Evolutionary conservation across 2,113 vertebrate genomes (phyloP).

Genomic region (Peromyscus polionotus): DNA sequence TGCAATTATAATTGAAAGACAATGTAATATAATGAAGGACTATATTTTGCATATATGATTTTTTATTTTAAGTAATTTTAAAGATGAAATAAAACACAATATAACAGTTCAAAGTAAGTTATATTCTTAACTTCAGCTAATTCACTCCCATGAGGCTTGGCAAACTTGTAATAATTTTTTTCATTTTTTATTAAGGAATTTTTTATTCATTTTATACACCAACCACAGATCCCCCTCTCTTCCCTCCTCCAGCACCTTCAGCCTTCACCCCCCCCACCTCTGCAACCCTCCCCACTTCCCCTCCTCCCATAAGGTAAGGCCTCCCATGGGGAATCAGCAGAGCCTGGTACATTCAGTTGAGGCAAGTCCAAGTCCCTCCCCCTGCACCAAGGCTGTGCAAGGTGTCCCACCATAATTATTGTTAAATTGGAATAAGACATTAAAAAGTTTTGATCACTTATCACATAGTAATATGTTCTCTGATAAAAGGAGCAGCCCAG

Average conservation of each 20-base stretch:
- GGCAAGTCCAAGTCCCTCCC: too few species aligned
- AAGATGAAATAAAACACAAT: neutral
- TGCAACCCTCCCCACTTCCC: too few species aligned
- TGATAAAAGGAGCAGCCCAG: slow-evolving; percentile 10
- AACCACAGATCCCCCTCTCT: too few species aligned
- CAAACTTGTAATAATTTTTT: neutral
- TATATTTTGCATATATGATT: neutral
- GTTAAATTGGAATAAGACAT: slow-evolving; percentile 34
- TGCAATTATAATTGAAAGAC: neutral
- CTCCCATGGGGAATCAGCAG: too few species aligned
- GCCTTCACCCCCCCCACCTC: too few species aligned
- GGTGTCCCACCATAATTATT: neutral
- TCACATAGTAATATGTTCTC: neutral
- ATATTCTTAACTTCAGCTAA: neutral
- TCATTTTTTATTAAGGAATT: too few species aligned
- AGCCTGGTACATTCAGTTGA: too few species aligned
- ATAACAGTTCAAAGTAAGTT: neutral
- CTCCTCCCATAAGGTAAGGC: too few species aligned
- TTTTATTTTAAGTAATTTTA: neutral
- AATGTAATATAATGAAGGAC: neutral
- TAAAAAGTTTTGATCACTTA: slow-evolving; percentile 60
- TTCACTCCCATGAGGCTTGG: neutral
- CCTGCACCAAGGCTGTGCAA: too few species aligned
- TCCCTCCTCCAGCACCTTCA: too few species aligned
- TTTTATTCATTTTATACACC: too few species aligned